These are phyloP conservation scores for Macrophya alboannulata DNA, from an alignment of 2,888 invertebrate species.

Conservation along the genomic window DNA sequence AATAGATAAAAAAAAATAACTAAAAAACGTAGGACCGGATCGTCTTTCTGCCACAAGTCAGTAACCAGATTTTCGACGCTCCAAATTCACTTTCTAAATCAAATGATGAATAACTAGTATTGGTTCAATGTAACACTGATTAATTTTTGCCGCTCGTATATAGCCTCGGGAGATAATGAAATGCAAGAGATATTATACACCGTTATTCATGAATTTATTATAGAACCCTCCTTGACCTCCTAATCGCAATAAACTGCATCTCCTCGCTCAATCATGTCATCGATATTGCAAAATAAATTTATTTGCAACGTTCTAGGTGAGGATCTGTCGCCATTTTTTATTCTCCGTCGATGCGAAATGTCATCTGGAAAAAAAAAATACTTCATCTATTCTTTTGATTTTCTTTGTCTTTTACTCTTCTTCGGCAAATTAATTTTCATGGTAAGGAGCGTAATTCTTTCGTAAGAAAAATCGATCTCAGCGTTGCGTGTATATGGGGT, in stretches of 20 bases:
- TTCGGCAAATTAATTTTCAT: too few relatives aligned
- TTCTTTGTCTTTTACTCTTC: too few relatives aligned
- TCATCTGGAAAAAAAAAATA: too few relatives aligned
- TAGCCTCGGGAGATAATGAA: not conserved
- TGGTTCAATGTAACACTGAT: not conserved
- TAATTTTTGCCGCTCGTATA: not conserved
- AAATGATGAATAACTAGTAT: constrained; percentile 2
- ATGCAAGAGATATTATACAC: not conserved
- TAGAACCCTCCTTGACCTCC: not conserved
- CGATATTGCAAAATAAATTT: not conserved
- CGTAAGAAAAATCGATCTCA: not conserved
- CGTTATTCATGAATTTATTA: not conserved
- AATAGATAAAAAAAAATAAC: not conserved
- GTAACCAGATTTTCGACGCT: not conserved
- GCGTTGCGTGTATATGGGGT: not conserved
- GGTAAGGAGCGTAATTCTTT: not conserved
- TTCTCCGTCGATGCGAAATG: not conserved
- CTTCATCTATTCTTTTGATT: too few relatives aligned
- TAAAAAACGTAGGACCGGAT: not conserved
- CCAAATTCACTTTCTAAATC: constrained; percentile 39
- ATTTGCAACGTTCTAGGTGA: not conserved
- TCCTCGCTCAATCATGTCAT: not conserved
- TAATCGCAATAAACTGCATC: not conserved
- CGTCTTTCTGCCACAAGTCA: not conserved
- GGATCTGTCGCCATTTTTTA: not conserved